Base-by-base conservation (phyloP, 2,797 vertebrate species). In the Pipistrellus pygmaeus region DNA sequence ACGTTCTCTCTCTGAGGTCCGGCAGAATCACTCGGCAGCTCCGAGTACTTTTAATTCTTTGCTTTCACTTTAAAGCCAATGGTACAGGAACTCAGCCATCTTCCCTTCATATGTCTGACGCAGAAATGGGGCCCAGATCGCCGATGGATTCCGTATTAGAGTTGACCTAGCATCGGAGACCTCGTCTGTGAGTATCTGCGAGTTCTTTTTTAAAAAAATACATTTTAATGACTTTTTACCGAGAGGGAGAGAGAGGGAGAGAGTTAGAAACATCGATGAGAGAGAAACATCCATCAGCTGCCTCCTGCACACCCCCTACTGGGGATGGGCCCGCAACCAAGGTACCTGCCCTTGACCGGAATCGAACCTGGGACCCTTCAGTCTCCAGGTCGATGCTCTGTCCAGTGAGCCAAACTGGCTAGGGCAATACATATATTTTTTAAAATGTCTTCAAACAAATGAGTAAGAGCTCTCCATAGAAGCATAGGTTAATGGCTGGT, bases 51-150 rank as follows among this genome's bases (percentile, higher is more conserved):
- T 72, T 86, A 66, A 21, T 53, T 85, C 1, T 9, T 68, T 80
- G 32, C 18, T n/a, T 95, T 88, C 18, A 57, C 1, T 90, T 6
- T 5, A 92, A 41, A 85, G 44, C 44, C 78, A 53, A 30, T 32
- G 18, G 32, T 75, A 23, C 8, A 17, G 8, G 81, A 69, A 72
- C 62, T 57, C 0, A 5, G 15, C 46, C 5, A 60, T 80, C 72
- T 95, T 23, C 2, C 21, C 4, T 35, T 95, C 41, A 0, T 83
- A 3, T 97, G 96, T 83, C 3, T 75, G 18, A 97, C 97, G 30
- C 10, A 99, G 99, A 97, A 99, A 99, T 12, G 99, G 99, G 21
- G 85, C 97, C 85, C 99, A 99, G 97, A 98, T 99, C 30, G 97
- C 99, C 96, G 98, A 97, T 21, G 99, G 99, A 94, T 99, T 99